Conservation (phyloP, 2,888 invertebrate species). For the Stenchaetothrips biformis region DNA sequence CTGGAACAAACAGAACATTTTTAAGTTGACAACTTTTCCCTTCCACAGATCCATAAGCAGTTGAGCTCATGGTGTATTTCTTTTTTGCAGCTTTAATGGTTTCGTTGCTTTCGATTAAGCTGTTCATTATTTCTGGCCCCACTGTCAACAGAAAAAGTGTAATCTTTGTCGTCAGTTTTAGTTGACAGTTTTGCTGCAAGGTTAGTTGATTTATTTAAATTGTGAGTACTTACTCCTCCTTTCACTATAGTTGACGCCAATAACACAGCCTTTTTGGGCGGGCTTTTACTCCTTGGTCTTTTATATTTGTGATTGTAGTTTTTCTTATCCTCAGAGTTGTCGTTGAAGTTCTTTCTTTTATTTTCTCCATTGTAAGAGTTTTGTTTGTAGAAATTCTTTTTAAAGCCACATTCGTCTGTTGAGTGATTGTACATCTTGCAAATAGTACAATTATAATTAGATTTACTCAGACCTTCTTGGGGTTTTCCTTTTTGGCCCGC, state of each 20-base stretch:
- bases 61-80: not conserved
- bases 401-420: not conserved
- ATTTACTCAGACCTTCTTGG: not conserved
- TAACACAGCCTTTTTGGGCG: not conserved
- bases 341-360: not conserved
- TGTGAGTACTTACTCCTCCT: not conserved
- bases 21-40: not conserved
- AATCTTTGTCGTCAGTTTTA: not conserved
- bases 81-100: not conserved
- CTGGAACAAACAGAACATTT: not conserved
- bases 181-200: not conserved
- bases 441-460: not conserved
- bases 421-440: not conserved
- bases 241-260: not conserved
- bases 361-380: not conserved
- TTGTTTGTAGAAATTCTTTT: not conserved
- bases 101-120: not conserved
- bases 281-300: not conserved
- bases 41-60: not conserved
- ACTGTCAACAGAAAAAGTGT: not conserved
- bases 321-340: not conserved
- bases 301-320: not conserved
- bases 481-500: not conserved
- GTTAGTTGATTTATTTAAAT: no score
- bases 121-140: not conserved